Conservation (phyloP, 2,888 invertebrate genomes). For the Plusia festucae region DNA sequence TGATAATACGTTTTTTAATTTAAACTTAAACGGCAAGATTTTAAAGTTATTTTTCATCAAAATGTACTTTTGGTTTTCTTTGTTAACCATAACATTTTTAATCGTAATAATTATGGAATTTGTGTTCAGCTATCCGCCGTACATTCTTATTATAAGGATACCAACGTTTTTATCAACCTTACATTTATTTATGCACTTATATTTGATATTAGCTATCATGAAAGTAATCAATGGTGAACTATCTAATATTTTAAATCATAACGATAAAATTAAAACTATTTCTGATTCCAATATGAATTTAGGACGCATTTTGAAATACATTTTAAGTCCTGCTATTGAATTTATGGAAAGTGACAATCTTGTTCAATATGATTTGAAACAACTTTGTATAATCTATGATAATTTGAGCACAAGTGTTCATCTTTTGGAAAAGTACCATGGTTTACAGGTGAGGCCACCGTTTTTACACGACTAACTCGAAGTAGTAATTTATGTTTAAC, state of each 20-base stretch:
- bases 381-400: conserved; percentile 72
- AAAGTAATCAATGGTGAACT: conserved; percentile 55
- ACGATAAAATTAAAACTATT: conserved; percentile 15
- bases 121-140: conserved; percentile 55
- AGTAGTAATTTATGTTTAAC: too few species aligned
- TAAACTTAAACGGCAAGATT: conserved; percentile 25
- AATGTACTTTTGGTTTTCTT: conserved; percentile 63
- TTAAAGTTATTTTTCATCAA: conserved; percentile 61
- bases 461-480: neutral
- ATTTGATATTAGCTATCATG: conserved; percentile 63
- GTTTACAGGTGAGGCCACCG: conserved; percentile 41
- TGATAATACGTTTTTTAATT: conserved; percentile 28
- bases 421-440: conserved; percentile 70
- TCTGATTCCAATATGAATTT: conserved; percentile 8
- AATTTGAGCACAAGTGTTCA: conserved; percentile 68
- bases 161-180: conserved; percentile 67
- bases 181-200: conserved; percentile 70
- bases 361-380: conserved; percentile 56
- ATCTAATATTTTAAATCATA: conserved; percentile 14
- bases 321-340: conserved; percentile 36
- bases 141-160: conserved; percentile 63
- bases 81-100: conserved; percentile 52
- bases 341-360: conserved; percentile 27
- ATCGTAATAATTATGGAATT: conserved; percentile 63
- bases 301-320: conserved; percentile 18